Evolutionary conservation across 1,140 invertebrate genomes (phyloP).

Genomic region (Harlomillsia oculata): DNA sequence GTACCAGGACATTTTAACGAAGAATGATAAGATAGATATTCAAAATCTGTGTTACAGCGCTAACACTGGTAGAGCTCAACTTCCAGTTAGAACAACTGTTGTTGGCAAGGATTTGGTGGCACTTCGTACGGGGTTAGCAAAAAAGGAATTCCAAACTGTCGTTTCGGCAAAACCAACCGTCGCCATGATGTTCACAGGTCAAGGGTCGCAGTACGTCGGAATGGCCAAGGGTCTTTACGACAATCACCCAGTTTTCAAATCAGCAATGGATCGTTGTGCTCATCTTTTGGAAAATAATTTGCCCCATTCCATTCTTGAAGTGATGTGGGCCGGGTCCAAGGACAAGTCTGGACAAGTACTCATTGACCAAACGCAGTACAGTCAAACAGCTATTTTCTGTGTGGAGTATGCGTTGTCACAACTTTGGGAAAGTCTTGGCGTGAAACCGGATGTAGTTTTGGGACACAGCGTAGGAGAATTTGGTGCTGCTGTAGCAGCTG

Average conservation of each 20-base stretch:
- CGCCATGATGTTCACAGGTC: slow-evolving; percentile 26
- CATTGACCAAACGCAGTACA: slow-evolving; percentile 17
- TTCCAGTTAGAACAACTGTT: slow-evolving; percentile 3
- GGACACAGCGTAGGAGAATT: slow-evolving; percentile 29
- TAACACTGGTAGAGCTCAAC: slow-evolving; percentile 10
- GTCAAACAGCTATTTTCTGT: slow-evolving; percentile 29
- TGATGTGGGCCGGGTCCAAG: not conserved
- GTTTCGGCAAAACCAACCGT: not conserved
- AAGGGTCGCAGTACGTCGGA: slow-evolving; percentile 24
- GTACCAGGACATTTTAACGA: slow-evolving; percentile 4
- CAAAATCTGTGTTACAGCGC: slow-evolving; percentile 8
- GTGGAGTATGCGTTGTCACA: slow-evolving; percentile 19
- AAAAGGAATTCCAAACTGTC: not conserved
- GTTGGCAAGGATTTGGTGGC: slow-evolving; percentile 2
- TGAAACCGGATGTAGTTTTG: slow-evolving; percentile 23
- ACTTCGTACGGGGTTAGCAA: not conserved
- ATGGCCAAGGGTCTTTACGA: slow-evolving; percentile 20
- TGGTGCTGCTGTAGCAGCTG: slow-evolving; percentile 14
- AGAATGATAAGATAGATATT: not conserved
- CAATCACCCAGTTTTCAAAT: slow-evolving; percentile 8
- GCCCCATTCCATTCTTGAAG: not conserved
- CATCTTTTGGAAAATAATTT: slow-evolving; percentile 3
- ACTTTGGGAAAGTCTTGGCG: slow-evolving; percentile 21
- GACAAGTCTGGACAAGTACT: not conserved
- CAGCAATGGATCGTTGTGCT: slow-evolving; percentile 13